phyloP scores from a whole-genome alignment of 2,113 vertebrate genomes.

The Smithornis capensis region DNA sequence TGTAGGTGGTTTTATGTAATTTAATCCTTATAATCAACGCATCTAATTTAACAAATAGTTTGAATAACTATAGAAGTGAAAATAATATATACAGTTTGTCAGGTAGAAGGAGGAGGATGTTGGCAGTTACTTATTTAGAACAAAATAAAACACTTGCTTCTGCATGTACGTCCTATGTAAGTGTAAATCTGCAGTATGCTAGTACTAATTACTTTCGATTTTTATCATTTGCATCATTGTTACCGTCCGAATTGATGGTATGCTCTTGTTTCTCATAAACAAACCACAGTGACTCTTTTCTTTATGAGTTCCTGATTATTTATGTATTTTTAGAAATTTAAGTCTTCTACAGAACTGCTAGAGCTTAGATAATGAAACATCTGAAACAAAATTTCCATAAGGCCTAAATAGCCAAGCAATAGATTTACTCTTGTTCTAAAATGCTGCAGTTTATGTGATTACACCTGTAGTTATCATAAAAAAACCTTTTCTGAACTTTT shows the following conservation, averaged over 20 bases:
- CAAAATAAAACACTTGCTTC: neutral
- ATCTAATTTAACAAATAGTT: neutral
- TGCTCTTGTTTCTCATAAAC: neutral
- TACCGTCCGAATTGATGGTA: neutral
- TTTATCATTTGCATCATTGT: neutral
- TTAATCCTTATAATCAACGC: neutral
- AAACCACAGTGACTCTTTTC: neutral
- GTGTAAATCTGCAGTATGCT: neutral
- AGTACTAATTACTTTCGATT: neutral
- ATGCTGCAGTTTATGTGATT: neutral
- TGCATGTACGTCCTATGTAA: neutral
- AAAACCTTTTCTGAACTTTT: neutral
- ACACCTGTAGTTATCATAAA: neutral
- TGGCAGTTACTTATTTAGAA: neutral
- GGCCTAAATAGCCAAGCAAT: neutral
- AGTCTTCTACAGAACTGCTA: neutral
- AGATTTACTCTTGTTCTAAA: neutral
- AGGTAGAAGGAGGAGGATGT: neutral
- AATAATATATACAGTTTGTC: neutral
- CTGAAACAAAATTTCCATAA: conserved; percentile 5
- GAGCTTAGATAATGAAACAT: neutral
- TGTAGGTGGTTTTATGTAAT: neutral
- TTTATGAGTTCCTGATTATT: neutral
- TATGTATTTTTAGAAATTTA: neutral
- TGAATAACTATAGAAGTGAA: neutral